Conservation (phyloP, 2,113 vertebrate species). For the Pangasianodon gigas region DNA sequence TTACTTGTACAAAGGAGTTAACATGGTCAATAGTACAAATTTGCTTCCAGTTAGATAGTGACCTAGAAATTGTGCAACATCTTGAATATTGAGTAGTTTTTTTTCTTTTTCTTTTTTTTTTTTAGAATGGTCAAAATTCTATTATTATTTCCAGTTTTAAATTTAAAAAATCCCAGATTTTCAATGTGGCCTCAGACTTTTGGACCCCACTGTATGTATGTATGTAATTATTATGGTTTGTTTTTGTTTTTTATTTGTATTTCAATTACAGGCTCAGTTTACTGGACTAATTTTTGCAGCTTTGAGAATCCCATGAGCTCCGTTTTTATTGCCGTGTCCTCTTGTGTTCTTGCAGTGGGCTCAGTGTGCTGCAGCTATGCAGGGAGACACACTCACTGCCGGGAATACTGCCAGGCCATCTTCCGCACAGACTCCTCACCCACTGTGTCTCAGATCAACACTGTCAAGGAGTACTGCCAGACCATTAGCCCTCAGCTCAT, state of each 20-base stretch:
- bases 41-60: too few species aligned
- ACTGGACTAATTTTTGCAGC: background rate
- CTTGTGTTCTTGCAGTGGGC: slow-evolving; percentile 80
- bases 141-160: too few species aligned
- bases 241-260: background rate
- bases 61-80: too few species aligned
- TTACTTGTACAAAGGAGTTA: too few species aligned
- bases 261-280: background rate
- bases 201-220: too few species aligned
- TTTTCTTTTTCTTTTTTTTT: too few species aligned
- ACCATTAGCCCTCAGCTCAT: slow-evolving; percentile 88
- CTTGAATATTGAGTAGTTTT: too few species aligned
- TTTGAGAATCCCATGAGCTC: background rate
- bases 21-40: too few species aligned
- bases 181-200: too few species aligned
- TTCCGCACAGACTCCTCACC: slow-evolving; percentile 97
- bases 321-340: slow-evolving; percentile 11
- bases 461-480: slow-evolving; percentile 92
- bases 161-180: too few species aligned
- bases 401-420: slow-evolving; percentile 97
- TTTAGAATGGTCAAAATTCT: too few species aligned
- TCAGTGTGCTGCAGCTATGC: slow-evolving; percentile 94
- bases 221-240: too few species aligned
- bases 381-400: slow-evolving; percentile 93
- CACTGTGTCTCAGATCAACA: slow-evolving; percentile 91